Percentiles rank a stretch among this genome's conserved stretches.
These are phyloP conservation scores for Buathra laborator DNA, from an alignment of 2,888 invertebrate genomes.

Conservation along the genomic window DNA sequence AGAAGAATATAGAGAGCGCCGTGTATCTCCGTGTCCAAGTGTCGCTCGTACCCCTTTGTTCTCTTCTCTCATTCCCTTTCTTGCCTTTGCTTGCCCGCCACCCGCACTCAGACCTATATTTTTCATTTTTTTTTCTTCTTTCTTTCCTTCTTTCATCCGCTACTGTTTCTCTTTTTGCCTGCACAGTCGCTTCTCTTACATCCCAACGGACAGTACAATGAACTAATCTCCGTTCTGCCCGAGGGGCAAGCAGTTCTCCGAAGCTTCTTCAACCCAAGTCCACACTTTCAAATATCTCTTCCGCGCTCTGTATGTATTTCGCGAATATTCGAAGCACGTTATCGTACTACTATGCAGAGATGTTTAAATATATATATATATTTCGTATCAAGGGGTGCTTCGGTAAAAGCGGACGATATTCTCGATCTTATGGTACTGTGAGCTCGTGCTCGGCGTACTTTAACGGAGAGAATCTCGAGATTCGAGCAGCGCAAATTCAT, in stretches of 20 bases:
- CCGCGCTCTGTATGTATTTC: conserved; percentile 33
- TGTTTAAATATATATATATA: conserved; percentile 8
- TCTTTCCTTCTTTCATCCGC: conserved; percentile 17
- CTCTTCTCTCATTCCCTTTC: conserved; percentile 35
- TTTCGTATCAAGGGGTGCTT: conserved; percentile 33
- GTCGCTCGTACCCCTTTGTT: conserved; percentile 37
- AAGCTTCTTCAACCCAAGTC: neutral
- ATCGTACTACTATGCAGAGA: conserved; percentile 3
- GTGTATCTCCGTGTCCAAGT: conserved; percentile 35
- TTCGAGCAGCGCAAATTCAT: conserved; percentile 62
- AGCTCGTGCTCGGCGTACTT: conserved; percentile 42
- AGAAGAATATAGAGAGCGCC: neutral
- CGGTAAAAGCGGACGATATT: conserved; percentile 27
- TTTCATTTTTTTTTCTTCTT: conserved; percentile 30
- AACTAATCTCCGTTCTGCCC: conserved; percentile 63
- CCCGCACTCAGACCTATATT: conserved; percentile 26
- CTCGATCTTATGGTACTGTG: conserved; percentile 39
- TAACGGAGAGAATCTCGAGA: conserved; percentile 53
- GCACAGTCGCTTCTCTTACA: conserved; percentile 31
- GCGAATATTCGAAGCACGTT: conserved; percentile 62
- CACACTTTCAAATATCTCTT: conserved; percentile 54
- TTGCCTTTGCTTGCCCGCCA: conserved; percentile 38
- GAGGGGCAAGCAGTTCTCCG: conserved; percentile 33
- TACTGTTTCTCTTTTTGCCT: conserved; percentile 15
- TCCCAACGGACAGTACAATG: conserved; percentile 55